Percentiles rank a stretch among this genome's conserved stretches.
phyloP scores from a whole-genome alignment of 1,140 invertebrate genomes.

The Asbolus verrucosus region DNA sequence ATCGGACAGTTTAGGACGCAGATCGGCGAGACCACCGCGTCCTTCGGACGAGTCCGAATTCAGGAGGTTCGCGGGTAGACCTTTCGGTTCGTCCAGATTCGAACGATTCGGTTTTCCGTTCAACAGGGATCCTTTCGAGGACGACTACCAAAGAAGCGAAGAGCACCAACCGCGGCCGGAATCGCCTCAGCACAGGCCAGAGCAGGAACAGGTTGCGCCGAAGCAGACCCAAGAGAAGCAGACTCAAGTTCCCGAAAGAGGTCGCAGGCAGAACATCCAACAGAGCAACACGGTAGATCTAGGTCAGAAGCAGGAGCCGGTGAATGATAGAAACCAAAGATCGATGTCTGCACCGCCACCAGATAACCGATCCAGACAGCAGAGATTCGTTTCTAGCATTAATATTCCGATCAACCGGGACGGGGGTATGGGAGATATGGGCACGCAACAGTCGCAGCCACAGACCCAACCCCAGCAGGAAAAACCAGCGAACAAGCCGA shows the following conservation, averaged over 20 bases:
- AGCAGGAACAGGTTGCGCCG: constrained; percentile 50
- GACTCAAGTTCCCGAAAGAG: constrained; percentile 57
- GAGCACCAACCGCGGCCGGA: constrained; percentile 39
- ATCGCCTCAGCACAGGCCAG: constrained; percentile 48
- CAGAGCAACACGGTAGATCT: constrained; percentile 84
- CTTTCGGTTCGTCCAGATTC: constrained; percentile 64
- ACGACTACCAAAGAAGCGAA: constrained; percentile 51
- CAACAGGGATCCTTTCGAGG: constrained; percentile 64
- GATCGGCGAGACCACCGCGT: constrained; percentile 64
- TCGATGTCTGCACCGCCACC: constrained; percentile 79
- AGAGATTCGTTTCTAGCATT: constrained; percentile 69
- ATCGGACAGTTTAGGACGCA: constrained; percentile 46
- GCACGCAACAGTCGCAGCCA: constrained; percentile 58
- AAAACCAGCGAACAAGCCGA: constrained; percentile 63
- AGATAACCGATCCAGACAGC: constrained; percentile 66
- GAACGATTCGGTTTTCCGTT: constrained; percentile 69
- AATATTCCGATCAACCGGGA: constrained; percentile 68
- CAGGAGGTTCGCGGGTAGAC: constrained; percentile 66
- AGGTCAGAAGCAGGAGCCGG: constrained; percentile 74
- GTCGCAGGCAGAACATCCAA: constrained; percentile 66
- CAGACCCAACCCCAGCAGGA: constrained; percentile 59
- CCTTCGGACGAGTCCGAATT: constrained; percentile 62
- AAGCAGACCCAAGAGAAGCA: constrained; percentile 42
- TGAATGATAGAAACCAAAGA: constrained; percentile 72
- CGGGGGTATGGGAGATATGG: constrained; percentile 42